Base-by-base conservation (phyloP, 2,797 vertebrate species). In the Halcyon smyrnensis region DNA sequence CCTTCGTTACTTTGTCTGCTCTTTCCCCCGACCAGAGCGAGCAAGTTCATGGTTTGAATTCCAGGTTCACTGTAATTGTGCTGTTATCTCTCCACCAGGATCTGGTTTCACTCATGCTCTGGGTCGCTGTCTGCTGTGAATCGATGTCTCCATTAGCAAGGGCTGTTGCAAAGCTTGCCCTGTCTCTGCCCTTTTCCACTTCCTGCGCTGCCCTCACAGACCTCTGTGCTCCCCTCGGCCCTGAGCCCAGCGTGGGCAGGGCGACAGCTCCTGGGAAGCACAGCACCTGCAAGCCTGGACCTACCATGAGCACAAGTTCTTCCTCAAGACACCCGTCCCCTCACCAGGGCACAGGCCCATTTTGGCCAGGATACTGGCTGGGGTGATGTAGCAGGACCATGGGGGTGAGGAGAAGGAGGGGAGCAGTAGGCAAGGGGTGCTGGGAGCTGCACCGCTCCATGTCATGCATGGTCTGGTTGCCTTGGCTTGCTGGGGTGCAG, bases 71-170 rank as follows among this genome's bases (percentile, higher is more conserved):
- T 87, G 28, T 68, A 93, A 89, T 60, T 70, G 39, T 50, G 75
- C 78, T 83, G 59, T 95, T 96, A 96, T 97, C 93, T 87, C 53
- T 77, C 75, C 16, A 4, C 37, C 64, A 43, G 48, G 39, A 30
- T 91, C 96, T 96, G 95, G 75, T 96, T 97, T 96, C 84, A 50
- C 93, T 97, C 96, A 93, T 9, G 27, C 41, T 53, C 46, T 64
- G 56, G 68, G 84, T 53, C 4, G 51, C 68, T 85, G 70, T 77
- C 82, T 92, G 63, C 69, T 6, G 6, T 45, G 82, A 89, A 76
- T 87, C 48, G 67, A 93, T 70, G 46, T 50, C 45, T 95, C 74
- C 11, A 0, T 70, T 21, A 63, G 50, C 59, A 62, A 51, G 77
- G 64, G 64, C 56, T 76, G 75, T 51, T 90, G 63, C 74, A 85